Evolutionary conservation across 2,888 invertebrate genomes (phyloP).

Genomic region (Dasysyrphus tricinctus): DNA sequence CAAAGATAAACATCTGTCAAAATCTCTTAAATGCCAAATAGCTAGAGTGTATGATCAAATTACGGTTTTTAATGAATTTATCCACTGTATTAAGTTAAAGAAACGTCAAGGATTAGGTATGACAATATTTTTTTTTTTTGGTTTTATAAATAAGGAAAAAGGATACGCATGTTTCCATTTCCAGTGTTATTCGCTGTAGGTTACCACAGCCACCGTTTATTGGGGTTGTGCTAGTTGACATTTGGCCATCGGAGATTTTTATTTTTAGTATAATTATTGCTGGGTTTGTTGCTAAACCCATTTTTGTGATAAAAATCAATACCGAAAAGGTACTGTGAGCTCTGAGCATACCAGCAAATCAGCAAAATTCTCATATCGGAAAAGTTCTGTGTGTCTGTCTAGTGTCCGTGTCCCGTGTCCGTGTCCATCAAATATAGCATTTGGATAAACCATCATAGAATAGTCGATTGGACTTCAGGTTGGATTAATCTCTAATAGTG

Average conservation of each 20-base stretch:
- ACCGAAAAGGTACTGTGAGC: slow-evolving; percentile 31
- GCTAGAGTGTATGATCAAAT: slow-evolving; percentile 22
- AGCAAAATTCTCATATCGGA: slow-evolving; percentile 9
- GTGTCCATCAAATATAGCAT: slow-evolving; percentile 1
- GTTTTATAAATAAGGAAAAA: slow-evolving; percentile 4
- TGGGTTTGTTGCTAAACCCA: slow-evolving; percentile 36
- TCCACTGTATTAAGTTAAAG: not conserved
- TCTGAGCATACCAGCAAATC: not conserved
- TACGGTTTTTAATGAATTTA: slow-evolving; percentile 6
- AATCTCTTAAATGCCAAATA: slow-evolving; percentile 44
- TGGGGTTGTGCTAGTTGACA: slow-evolving; percentile 25
- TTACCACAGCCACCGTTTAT: slow-evolving; percentile 28
- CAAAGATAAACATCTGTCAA: slow-evolving; percentile 42
- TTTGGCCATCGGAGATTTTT: slow-evolving; percentile 29
- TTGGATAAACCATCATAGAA: slow-evolving; percentile 20
- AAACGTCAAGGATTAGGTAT: slow-evolving; percentile 27
- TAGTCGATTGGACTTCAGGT: not conserved
- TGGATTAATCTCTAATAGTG: slow-evolving; percentile 8
- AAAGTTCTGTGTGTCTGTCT: slow-evolving; percentile 4
- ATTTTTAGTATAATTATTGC: slow-evolving; percentile 22
- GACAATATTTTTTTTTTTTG: not conserved
- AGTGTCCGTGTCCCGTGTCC: not conserved
- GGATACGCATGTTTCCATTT: slow-evolving; percentile 30
- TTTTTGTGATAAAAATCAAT: slow-evolving; percentile 46
- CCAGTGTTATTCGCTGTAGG: slow-evolving; percentile 34